Evolutionary conservation across 2,888 invertebrate species (phyloP), one percentile per base, ranked within the genome.

Genomic region (Cephonodes hylas): DNA sequence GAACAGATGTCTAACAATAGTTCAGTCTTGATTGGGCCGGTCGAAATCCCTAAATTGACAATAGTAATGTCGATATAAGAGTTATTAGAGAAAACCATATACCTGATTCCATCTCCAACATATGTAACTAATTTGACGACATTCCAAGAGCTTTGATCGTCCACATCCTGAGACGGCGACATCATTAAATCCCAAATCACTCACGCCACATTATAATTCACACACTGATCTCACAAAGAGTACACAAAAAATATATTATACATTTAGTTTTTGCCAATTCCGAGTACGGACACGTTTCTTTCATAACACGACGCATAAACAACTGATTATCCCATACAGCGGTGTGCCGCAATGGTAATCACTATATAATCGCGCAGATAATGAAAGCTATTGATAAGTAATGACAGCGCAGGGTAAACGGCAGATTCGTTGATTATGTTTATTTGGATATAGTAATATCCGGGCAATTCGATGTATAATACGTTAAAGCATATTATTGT

Each of bases 101-200:
- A 83, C 82, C 81, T 83, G 60, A 79, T 65, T 65, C 78, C 76
- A 59, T 73, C 80, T 66, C 74, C 77, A 15, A 74, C 70, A 45
- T 73, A 69, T 42, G 68, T 68, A 23, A 80, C 61, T 27, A 77
- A 58, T 57, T 71, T 67, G 42, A 76, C 64, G 7, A 77, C 69
- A 25, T 66, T 68, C 77, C 75, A 73, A 3, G 74, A 63, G n/a
- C 74, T 66, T 53, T 77, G 71, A 13, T 77, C 76, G n/a, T 75
- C 73, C 3, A 67, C 59, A 10, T 71, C 69, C 4, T 67, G 61
- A 48, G 66, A 58, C 22, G 69, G 62, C 63, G 71, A 60, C 75
- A 72, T 74, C 42, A 63, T 46, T 3, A 57, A 31, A n/a, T n/a
- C n/a, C n/a, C 57, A 34, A 45, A 46, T 58, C 34, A 57, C 57